Conservation (phyloP, 2,113 vertebrate genomes). For the Hemichromis elongatus region DNA sequence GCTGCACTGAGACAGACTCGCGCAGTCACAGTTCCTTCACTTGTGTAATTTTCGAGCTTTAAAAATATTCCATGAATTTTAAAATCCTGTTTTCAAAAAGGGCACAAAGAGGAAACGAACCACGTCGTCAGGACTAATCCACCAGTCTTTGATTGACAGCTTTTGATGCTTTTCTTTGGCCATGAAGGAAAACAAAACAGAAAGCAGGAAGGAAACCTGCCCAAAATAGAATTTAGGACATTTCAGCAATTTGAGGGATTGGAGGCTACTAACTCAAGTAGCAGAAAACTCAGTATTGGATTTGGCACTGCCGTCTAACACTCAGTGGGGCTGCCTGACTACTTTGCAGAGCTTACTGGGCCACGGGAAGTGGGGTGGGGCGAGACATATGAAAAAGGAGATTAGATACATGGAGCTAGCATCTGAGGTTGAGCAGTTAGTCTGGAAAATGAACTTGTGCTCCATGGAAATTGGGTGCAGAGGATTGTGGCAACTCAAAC, state of each 20-base stretch:
- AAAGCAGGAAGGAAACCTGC: slow-evolving; percentile 24
- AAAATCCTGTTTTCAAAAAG: background rate
- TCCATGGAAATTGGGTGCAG: slow-evolving; percentile 3
- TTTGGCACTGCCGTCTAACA: slow-evolving; percentile 19
- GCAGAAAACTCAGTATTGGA: slow-evolving; percentile 3
- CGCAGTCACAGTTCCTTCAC: background rate
- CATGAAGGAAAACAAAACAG: slow-evolving; percentile 7
- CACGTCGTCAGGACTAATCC: background rate
- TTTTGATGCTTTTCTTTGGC: background rate
- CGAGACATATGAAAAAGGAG: slow-evolving; percentile 18
- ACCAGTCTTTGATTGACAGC: background rate
- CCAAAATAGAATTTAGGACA: slow-evolving; percentile 13
- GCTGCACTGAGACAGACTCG: background rate
- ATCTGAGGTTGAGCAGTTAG: slow-evolving; percentile 21
- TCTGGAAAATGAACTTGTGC: slow-evolving; percentile 36
- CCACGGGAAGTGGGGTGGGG: slow-evolving; percentile 11
- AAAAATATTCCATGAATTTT: background rate
- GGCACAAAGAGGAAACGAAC: background rate
- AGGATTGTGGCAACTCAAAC: slow-evolving; percentile 30
- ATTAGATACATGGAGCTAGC: slow-evolving; percentile 23
- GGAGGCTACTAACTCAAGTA: background rate
- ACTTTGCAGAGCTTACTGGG: slow-evolving; percentile 33
- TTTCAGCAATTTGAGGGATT: background rate
- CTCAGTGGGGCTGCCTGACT: slow-evolving; percentile 13
- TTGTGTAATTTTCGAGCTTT: background rate